Percentiles rank a stretch among this genome's conserved stretches.
Conservation (phyloP, 2,888 invertebrate species). For the Athrips mouffetella region DNA sequence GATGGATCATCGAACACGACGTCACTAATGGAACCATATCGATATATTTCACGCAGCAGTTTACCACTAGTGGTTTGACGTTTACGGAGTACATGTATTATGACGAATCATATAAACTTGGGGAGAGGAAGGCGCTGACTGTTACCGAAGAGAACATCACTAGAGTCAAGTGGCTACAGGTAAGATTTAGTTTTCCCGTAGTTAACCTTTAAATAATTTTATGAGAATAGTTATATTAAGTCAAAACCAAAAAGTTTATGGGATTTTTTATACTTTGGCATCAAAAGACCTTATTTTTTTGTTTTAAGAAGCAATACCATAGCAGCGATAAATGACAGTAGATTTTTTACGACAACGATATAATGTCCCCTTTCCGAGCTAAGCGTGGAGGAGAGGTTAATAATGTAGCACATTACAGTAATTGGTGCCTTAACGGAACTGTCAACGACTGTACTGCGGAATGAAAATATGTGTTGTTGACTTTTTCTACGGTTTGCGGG, state of each 20-base stretch:
- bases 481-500: constrained; percentile 9
- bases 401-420: constrained; percentile 37
- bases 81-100: constrained; percentile 88
- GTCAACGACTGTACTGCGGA: constrained; percentile 34
- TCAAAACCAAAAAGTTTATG: too few species aligned
- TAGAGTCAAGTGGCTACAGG: constrained; percentile 79
- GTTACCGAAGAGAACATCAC: constrained; percentile 87
- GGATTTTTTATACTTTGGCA: too few species aligned
- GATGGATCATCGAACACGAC: constrained; percentile 91
- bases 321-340: too few species aligned
- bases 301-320: too few species aligned
- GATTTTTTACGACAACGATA: constrained; percentile 35
- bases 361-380: constrained; percentile 25
- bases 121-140: constrained; percentile 81
- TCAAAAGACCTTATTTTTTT: too few species aligned
- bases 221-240: too few species aligned
- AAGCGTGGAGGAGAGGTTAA: constrained; percentile 31
- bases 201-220: too few species aligned
- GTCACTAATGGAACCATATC: constrained; percentile 86
- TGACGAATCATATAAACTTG: constrained; percentile 82
- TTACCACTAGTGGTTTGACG: constrained; percentile 86
- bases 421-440: constrained; percentile 38
- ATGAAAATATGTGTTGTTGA: constrained; percentile 13
- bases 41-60: constrained; percentile 92
- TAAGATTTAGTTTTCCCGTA: constrained; percentile 30